Conservation (phyloP, 2,888 invertebrate species). For the Lepidonotus clava region DNA sequence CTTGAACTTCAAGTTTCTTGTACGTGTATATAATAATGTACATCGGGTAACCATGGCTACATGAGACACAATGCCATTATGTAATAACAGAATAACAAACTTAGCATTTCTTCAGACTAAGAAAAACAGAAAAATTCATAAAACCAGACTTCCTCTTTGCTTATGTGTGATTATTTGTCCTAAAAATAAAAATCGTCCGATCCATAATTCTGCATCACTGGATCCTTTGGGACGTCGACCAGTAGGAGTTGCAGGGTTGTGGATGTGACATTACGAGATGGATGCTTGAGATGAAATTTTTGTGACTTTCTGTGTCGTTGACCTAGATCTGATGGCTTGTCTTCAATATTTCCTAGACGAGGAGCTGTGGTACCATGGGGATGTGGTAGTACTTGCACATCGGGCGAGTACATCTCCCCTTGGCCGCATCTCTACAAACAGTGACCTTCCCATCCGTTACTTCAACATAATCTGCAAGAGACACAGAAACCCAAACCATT, state of each 20-base stretch:
- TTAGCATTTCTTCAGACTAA: not conserved
- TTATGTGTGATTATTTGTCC: not conserved
- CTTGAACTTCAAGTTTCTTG: slow-evolving; percentile 52
- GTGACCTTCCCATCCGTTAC: slow-evolving; percentile 96
- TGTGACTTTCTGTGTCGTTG: slow-evolving; percentile 52
- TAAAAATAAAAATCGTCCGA: not conserved
- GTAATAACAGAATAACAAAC: slow-evolving; percentile 39
- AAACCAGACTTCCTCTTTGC: not conserved
- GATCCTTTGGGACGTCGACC: not conserved
- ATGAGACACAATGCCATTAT: slow-evolving; percentile 47
- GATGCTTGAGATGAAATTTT: slow-evolving; percentile 26
- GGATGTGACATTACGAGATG: not conserved
- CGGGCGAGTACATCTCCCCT: slow-evolving; percentile 94
- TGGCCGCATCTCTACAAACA: slow-evolving; percentile 97
- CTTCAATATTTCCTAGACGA: slow-evolving; percentile 19
- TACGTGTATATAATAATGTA: slow-evolving; percentile 52
- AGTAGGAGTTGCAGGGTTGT: not conserved
- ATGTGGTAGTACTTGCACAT: slow-evolving; percentile 99
- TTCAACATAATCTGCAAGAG: slow-evolving; percentile 91
- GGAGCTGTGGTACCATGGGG: slow-evolving; percentile 84
- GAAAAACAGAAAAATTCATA: slow-evolving; percentile 4
- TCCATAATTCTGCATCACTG: slow-evolving; percentile 10
- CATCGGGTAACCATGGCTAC: slow-evolving; percentile 37
- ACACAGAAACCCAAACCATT: not conserved
- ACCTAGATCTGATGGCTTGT: slow-evolving; percentile 34